These are phyloP conservation scores for Acipenser transmontanus DNA, from an alignment of 2,797 vertebrate species.

Conservation along the genomic window DNA sequence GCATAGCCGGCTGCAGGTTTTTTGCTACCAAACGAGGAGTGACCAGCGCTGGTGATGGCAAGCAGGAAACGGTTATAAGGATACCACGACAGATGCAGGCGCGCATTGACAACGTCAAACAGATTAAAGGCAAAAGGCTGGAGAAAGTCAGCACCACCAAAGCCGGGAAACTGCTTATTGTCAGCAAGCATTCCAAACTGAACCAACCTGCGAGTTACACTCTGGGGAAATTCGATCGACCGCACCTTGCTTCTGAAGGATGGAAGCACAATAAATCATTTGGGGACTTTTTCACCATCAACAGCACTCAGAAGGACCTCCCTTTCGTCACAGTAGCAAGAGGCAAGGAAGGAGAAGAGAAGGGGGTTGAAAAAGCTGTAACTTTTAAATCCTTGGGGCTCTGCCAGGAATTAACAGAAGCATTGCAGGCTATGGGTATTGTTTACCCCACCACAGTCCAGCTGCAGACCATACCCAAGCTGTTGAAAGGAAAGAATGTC, in stretches of 20 bases:
- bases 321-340: constrained; percentile 35
- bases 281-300: constrained; percentile 77
- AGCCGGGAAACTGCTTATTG: constrained; percentile 69
- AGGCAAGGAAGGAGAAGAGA: constrained; percentile 8
- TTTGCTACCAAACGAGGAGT: constrained; percentile 9
- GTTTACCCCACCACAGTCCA: constrained; percentile 73
- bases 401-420: constrained; percentile 45
- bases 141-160: constrained; percentile 34
- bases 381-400: constrained; percentile 48
- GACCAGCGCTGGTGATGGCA: not conserved
- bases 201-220: constrained; percentile 69
- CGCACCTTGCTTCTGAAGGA: constrained; percentile 67
- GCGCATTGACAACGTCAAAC: constrained; percentile 37
- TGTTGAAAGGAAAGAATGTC: constrained; percentile 71
- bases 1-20: no score
- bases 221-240: constrained; percentile 67
- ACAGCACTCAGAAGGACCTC: constrained; percentile 49
- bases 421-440: constrained; percentile 43
- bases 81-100: constrained; percentile 61
- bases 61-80: constrained; percentile 58
- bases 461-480: constrained; percentile 63
- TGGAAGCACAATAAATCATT: constrained; percentile 74
- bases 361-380: not conserved
- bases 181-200: constrained; percentile 60
- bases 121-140: constrained; percentile 32